Evolutionary conservation across 2,113 vertebrate species (phyloP).

Genomic region (Plectropomus leopardus): DNA sequence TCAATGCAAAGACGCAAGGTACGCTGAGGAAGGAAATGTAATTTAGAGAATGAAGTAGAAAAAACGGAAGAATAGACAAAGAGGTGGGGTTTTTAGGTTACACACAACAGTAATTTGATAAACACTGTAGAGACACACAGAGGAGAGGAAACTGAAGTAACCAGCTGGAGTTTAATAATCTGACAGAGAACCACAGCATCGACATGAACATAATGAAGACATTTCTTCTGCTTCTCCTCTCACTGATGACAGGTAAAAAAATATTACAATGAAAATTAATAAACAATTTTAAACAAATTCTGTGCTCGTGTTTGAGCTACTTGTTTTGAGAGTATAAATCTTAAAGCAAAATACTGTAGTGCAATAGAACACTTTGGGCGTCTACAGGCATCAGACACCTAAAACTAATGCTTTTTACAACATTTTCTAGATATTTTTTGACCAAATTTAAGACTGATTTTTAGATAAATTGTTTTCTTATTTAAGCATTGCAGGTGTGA

Average conservation of each 20-base stretch:
- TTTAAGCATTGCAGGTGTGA: too few species aligned
- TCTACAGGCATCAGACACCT: too few species aligned
- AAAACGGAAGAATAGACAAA: not conserved
- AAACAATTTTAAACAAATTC: too few species aligned
- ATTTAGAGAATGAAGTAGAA: not conserved
- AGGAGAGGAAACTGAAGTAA: not conserved
- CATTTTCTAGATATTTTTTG: too few species aligned
- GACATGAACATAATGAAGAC: conserved; percentile 12
- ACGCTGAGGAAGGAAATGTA: not conserved
- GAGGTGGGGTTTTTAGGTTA: not conserved
- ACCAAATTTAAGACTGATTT: too few species aligned
- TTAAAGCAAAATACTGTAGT: not conserved
- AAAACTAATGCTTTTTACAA: too few species aligned
- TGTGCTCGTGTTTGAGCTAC: not conserved
- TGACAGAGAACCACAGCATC: not conserved
- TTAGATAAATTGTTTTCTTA: too few species aligned
- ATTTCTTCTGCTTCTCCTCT: conserved; percentile 20
- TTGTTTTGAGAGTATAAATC: not conserved
- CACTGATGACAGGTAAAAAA: conserved; percentile 48
- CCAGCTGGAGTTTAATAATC: not conserved
- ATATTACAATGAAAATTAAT: too few species aligned
- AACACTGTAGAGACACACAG: not conserved
- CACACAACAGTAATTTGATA: not conserved
- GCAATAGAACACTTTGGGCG: not conserved
- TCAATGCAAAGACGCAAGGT: fast-evolving